Evolutionary conservation across 2,113 vertebrate genomes (phyloP).

Genomic region (Erinaceus europaeus): DNA sequence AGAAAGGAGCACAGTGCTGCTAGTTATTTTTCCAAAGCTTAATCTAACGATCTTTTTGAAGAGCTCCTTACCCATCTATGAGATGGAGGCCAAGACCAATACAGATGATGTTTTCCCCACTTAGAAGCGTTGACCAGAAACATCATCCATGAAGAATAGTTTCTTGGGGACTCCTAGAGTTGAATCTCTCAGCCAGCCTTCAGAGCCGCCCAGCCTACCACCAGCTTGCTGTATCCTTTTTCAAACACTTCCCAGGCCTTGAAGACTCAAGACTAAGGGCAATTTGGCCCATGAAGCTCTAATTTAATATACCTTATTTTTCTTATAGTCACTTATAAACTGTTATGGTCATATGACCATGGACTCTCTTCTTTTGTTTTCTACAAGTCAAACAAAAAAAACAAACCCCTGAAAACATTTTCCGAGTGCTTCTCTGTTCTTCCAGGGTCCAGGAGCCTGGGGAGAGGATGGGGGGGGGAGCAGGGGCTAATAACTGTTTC

Average conservation of each 20-base stretch:
- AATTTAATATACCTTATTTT: not conserved
- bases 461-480: no score
- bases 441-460: not conserved
- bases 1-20: conserved; percentile 43
- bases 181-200: not conserved
- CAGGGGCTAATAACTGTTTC: not conserved
- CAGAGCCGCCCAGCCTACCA: not conserved
- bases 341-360: not conserved
- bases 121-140: conserved; percentile 44
- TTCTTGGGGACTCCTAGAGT: not conserved
- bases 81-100: conserved; percentile 50
- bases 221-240: not conserved
- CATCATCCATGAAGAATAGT: not conserved
- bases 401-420: not conserved
- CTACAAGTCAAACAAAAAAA: not conserved
- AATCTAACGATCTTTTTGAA: conserved; percentile 64
- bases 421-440: not conserved
- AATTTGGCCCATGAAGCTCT: not conserved
- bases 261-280: not conserved
- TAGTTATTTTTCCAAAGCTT: conserved; percentile 60
- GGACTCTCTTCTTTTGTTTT: not conserved
- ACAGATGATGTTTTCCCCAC: conserved; percentile 23
- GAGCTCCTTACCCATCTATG: conserved; percentile 49
- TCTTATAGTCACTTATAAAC: conserved; percentile 15
- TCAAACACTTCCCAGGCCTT: not conserved